phyloP scores from a whole-genome alignment of 2,113 vertebrate species.

The Caranx ignobilis region DNA sequence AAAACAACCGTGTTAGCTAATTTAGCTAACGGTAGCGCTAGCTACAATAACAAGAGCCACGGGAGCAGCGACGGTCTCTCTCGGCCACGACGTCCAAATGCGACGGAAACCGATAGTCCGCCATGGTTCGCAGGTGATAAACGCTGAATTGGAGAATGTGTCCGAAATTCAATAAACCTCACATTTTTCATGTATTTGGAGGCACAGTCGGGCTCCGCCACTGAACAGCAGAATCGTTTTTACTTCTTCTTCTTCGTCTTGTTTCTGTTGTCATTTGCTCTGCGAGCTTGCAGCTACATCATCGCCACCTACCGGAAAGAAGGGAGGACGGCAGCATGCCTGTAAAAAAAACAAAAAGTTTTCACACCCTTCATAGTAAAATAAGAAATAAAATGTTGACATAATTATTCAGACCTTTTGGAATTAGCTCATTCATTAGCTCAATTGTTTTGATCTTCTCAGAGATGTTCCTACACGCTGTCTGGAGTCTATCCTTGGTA shows the following conservation, averaged over 20 bases:
- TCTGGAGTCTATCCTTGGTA: too few relatives aligned
- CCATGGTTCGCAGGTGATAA: conserved; percentile 31
- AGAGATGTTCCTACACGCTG: too few relatives aligned
- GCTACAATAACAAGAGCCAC: conserved; percentile 68
- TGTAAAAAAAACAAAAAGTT: too few relatives aligned
- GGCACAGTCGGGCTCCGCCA: conserved; percentile 43
- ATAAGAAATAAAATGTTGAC: too few relatives aligned
- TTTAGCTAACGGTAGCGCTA: conserved; percentile 53
- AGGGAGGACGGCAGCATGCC: not conserved
- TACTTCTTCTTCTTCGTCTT: conserved; percentile 59
- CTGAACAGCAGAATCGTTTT: conserved; percentile 34
- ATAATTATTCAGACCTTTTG: too few relatives aligned
- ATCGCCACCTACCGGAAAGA: conserved; percentile 44
- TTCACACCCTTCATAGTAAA: too few relatives aligned
- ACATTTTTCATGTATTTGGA: conserved; percentile 55
- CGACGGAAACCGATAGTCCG: not conserved
- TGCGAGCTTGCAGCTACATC: not conserved
- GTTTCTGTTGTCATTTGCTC: conserved; percentile 17
- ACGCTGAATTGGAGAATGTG: not conserved
- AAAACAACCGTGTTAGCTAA: conserved; percentile 56
- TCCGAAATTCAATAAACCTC: conserved; percentile 10
- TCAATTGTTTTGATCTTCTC: too few relatives aligned
- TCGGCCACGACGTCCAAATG: not conserved
- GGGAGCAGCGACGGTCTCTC: conserved; percentile 22
- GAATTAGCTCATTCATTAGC: too few relatives aligned